These are phyloP conservation scores for Aleiodes testaceus DNA, from an alignment of 2,888 invertebrate species.

Conservation along the genomic window DNA sequence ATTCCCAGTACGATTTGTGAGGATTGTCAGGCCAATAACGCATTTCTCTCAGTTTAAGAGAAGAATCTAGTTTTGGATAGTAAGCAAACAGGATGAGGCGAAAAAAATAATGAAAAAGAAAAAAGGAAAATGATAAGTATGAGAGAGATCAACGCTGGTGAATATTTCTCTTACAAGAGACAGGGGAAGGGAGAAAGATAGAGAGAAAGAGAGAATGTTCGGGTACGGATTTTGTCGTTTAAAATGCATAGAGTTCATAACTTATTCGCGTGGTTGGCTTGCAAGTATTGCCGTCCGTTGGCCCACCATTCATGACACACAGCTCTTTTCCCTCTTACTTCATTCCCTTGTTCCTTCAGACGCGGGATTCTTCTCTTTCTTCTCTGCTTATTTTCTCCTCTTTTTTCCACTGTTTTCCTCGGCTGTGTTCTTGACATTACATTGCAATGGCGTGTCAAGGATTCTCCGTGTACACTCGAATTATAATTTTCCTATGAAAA, in stretches of 20 bases:
- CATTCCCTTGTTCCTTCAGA: conserved; percentile 37
- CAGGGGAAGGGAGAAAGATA: conserved; percentile 28
- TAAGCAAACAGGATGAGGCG: conserved; percentile 36
- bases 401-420: background rate
- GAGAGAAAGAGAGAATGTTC: conserved; percentile 59
- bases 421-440: background rate
- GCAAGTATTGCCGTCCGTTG: conserved; percentile 43
- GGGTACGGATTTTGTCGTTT: conserved; percentile 67
- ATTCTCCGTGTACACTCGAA: conserved; percentile 2
- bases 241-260: conserved; percentile 70
- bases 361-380: conserved; percentile 2
- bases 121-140: conserved; percentile 35
- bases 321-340: background rate
- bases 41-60: conserved; percentile 56
- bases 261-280: conserved; percentile 63
- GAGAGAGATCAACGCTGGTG: conserved; percentile 3
- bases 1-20: conserved; percentile 40
- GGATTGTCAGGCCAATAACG: conserved; percentile 68
- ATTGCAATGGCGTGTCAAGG: conserved; percentile 1
- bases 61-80: conserved; percentile 17
- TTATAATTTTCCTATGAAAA: conserved; percentile 8
- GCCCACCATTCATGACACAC: conserved; percentile 19
- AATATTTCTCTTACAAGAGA: too few species aligned
- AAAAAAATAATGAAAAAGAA: conserved; percentile 34
- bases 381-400: background rate